These are phyloP conservation scores for Pseudochaenichthys georgianus DNA, from an alignment of 2,797 vertebrate genomes.

Conservation along the genomic window DNA sequence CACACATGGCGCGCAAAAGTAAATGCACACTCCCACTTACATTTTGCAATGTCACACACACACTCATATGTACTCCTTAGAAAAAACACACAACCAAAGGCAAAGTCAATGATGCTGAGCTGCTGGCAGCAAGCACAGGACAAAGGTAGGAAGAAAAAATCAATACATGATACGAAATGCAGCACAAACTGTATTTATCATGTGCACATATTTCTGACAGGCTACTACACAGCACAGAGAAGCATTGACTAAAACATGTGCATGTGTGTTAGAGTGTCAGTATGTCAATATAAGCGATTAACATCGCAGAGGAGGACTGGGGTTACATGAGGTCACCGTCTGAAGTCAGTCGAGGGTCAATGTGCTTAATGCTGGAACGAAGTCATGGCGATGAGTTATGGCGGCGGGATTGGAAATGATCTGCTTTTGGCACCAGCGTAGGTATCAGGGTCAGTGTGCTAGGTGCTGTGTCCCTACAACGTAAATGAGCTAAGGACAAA, in stretches of 20 bases:
- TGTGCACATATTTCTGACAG: slow-evolving; percentile 53
- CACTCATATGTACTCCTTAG: slow-evolving; percentile 4
- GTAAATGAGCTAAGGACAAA: slow-evolving; percentile 40
- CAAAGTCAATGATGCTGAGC: slow-evolving; percentile 39
- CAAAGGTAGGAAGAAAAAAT: slow-evolving; percentile 30
- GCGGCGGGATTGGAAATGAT: slow-evolving; percentile 32
- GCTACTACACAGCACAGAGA: slow-evolving; percentile 12
- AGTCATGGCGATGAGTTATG: slow-evolving; percentile 50
- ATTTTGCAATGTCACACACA: slow-evolving; percentile 2
- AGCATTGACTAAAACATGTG: slow-evolving; percentile 52
- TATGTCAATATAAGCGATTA: slow-evolving; percentile 54
- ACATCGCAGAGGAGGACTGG: slow-evolving; percentile 30
- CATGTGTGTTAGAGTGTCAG: slow-evolving; percentile 37
- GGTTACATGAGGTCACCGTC: slow-evolving; percentile 53
- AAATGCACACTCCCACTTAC: slow-evolving; percentile 18
- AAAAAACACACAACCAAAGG: slow-evolving; percentile 21
- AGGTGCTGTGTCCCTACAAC: slow-evolving; percentile 8
- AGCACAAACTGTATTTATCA: slow-evolving; percentile 49
- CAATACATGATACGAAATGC: slow-evolving; percentile 54
- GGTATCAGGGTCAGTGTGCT: slow-evolving; percentile 50
- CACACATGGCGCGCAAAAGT: slow-evolving; percentile 22
- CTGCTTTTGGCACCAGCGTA: slow-evolving; percentile 5
- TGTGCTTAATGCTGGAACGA: slow-evolving; percentile 13
- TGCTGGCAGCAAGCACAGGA: slow-evolving; percentile 31
- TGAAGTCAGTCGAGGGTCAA: slow-evolving; percentile 49